Base-by-base conservation (phyloP, 2,113 vertebrate species). In the Abramis brama region DNA sequence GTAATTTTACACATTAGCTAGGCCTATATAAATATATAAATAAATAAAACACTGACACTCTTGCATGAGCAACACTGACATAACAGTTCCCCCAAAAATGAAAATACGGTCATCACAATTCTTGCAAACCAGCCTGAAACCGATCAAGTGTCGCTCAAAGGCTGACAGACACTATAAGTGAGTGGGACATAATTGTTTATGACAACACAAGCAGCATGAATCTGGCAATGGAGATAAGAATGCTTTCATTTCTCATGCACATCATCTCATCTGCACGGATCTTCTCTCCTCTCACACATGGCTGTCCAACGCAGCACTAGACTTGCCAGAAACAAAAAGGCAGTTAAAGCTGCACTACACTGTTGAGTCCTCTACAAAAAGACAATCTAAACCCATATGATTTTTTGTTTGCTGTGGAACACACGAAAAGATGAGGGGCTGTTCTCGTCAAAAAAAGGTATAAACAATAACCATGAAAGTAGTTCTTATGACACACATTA, bases 271-370 rank as follows among this genome's bases (percentile, higher is more conserved):
- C 17, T 15, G 52, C 33, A 2, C 5, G 19, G 30, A 79, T 74
- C 71, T 74, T 74, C 30, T 60, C 21, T 57, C 76, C 52, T 43
- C 12, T 57, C 75, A 57, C 10, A 57, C 75, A 33, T 52, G 1
- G 52, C 75, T 77, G 33, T 71, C 33, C 68, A 71, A 25, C 12
- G 1, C 71, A 47, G 39, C 71, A 74, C 23, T 74, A 39, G 39
- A 74, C 39, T 74, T 74, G 39, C 71, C 71, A 74, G 71, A 47
- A 74, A 74, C 71, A 74, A 47, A 74, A 74, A 74, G 43, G n/a
- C 71, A 25, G 71, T 47, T 74, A 47, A 74, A 74, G 71, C 71
- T 74, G 43, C 23, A 21, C 19, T 64, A 11, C 11, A 5, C 71
- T 36, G 50, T 33, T 30, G 30, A 59, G 52, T 59, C 9, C 55